These are phyloP conservation scores for Rhynchophorus ferrugineus DNA, from an alignment of 1,140 invertebrate genomes.

Conservation along the genomic window DNA sequence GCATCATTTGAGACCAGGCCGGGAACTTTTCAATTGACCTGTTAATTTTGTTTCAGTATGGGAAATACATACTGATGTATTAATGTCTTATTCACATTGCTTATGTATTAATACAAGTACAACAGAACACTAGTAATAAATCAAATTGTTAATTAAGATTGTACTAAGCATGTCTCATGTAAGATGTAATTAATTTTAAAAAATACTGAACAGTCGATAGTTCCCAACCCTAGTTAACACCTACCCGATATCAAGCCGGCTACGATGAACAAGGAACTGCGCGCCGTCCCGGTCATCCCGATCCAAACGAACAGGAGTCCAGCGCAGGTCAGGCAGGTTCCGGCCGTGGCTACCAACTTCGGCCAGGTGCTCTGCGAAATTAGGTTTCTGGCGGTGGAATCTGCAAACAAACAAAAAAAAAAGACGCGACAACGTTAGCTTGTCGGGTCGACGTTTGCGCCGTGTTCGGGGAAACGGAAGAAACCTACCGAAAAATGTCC, in stretches of 20 bases:
- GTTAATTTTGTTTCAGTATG: no score
- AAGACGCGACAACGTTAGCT: neutral
- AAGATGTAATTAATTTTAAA: no score
- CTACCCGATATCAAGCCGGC: no score
- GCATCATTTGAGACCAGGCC: no score
- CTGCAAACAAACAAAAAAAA: slow-evolving; percentile 24
- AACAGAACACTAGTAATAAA: neutral
- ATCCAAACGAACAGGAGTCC: slow-evolving; percentile 39
- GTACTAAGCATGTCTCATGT: no score
- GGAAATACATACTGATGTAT: no score
- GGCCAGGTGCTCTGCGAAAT: slow-evolving; percentile 34
- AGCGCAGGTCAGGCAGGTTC: slow-evolving; percentile 34
- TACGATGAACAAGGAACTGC: slow-evolving; percentile 20
- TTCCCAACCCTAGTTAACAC: no score
- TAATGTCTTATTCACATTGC: no score
- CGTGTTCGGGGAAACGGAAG: neutral
- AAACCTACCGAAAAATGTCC: slow-evolving; percentile 30
- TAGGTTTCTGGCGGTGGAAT: slow-evolving; percentile 27
- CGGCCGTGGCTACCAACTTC: slow-evolving; percentile 31
- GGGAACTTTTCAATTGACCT: no score
- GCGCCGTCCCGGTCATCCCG: slow-evolving; percentile 24
- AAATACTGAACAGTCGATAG: no score
- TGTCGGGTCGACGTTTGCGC: neutral
- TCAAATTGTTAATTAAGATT: neutral
- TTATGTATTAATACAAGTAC: no score